phyloP scores from a whole-genome alignment of 2,888 invertebrate genomes.

The Lumbricus terrestris region DNA sequence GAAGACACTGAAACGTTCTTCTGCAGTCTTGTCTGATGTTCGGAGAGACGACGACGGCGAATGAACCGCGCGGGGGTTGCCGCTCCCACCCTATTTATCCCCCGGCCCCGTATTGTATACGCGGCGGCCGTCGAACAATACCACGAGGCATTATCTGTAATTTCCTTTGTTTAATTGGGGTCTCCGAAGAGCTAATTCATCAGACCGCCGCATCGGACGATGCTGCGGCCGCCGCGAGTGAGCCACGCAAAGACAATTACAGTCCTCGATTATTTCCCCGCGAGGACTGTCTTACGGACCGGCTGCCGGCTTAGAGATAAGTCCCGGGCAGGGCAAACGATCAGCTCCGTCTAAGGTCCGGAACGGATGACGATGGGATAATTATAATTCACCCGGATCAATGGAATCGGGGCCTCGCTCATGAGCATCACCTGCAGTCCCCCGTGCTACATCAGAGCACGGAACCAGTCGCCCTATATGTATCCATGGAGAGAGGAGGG shows the following conservation, averaged over 20 bases:
- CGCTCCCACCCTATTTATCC: neutral
- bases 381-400: conserved; percentile 12
- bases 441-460: neutral
- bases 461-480: neutral
- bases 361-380: neutral
- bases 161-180: conserved; percentile 19
- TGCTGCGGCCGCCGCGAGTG: neutral
- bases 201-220: neutral
- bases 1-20: neutral
- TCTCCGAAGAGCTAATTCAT: conserved; percentile 14
- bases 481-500: too few species aligned
- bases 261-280: neutral
- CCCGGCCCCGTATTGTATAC: neutral
- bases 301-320: neutral
- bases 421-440: conserved; percentile 8
- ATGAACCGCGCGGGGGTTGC: neutral
- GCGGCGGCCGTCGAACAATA: neutral
- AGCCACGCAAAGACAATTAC: conserved; percentile 7
- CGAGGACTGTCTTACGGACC: neutral
- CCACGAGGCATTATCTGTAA: conserved; percentile 14
- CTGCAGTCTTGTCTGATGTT: neutral
- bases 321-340: neutral
- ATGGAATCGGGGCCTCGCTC: neutral
- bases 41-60: too few species aligned
- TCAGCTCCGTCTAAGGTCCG: conserved; percentile 4